These are phyloP conservation scores for Erynnis tages DNA, from an alignment of 2,888 invertebrate genomes.

Conservation along the genomic window DNA sequence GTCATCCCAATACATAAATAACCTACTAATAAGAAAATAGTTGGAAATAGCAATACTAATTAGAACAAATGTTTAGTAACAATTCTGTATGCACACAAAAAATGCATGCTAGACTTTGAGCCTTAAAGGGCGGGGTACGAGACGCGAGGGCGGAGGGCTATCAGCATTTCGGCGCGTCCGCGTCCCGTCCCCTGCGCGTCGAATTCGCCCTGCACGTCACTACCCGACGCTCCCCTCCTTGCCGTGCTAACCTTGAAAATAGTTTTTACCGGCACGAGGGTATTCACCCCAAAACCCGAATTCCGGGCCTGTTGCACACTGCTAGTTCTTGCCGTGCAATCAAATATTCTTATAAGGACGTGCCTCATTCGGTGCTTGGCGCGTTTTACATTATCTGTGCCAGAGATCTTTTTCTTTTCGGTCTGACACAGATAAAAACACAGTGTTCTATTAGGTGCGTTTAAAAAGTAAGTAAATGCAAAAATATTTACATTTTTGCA, in stretches of 20 bases:
- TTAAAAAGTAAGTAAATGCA: neutral
- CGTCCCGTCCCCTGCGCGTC: conserved; percentile 61
- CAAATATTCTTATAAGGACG: conserved; percentile 58
- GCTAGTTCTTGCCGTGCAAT: conserved; percentile 47
- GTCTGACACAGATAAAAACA: neutral
- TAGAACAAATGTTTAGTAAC: too few relatives aligned
- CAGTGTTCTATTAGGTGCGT: too few relatives aligned
- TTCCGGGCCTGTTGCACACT: conserved; percentile 70
- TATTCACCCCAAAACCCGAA: conserved; percentile 81
- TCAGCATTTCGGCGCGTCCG: conserved; percentile 79
- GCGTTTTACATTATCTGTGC: conserved; percentile 11
- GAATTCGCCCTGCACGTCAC: conserved; percentile 68
- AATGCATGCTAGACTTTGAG: conserved; percentile 46
- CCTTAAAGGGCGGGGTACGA: conserved; percentile 43
- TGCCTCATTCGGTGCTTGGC: conserved; percentile 23
- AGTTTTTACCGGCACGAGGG: conserved; percentile 80
- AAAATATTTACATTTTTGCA: too few relatives aligned
- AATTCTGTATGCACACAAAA: conserved; percentile 30
- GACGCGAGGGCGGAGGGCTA: conserved; percentile 57
- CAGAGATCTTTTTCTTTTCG: neutral
- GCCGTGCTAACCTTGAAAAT: conserved; percentile 79
- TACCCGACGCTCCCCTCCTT: conserved; percentile 69
- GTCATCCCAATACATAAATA: too few relatives aligned
- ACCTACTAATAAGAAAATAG: neutral
- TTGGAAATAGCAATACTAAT: too few relatives aligned